These are phyloP conservation scores for Pterocles gutturalis DNA, from an alignment of 2,113 vertebrate species.

Conservation along the genomic window DNA sequence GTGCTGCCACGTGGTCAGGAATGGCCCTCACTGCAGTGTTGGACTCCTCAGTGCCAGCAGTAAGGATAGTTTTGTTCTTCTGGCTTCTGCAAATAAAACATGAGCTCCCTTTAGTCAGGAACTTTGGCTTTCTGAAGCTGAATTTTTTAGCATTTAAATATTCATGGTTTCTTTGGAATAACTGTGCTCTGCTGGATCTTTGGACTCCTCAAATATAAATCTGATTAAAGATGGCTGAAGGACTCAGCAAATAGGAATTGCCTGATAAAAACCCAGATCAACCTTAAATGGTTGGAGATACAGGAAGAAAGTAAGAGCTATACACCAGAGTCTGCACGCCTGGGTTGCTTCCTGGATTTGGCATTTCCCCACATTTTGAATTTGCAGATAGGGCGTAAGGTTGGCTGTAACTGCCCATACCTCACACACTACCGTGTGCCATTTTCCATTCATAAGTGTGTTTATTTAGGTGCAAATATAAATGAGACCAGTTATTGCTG, in stretches of 20 bases:
- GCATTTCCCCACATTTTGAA: neutral
- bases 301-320: neutral
- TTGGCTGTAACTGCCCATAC: neutral
- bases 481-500: neutral
- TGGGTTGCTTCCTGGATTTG: neutral
- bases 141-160: neutral
- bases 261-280: neutral
- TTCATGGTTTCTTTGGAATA: neutral
- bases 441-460: neutral
- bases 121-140: no score
- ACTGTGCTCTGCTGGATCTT: neutral
- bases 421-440: neutral
- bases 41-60: neutral
- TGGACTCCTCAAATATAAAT: neutral
- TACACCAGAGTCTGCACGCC: fast-evolving
- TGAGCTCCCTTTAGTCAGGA: no score
- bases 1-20: fast-evolving
- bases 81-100: no score
- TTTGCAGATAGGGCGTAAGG: neutral
- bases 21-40: neutral
- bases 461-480: neutral
- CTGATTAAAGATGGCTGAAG: neutral
- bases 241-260: neutral
- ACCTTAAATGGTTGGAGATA: neutral
- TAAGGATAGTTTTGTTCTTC: neutral